Base-by-base conservation (phyloP, 1,140 invertebrate species). In the Caenorhabditis briggsae region DNA sequence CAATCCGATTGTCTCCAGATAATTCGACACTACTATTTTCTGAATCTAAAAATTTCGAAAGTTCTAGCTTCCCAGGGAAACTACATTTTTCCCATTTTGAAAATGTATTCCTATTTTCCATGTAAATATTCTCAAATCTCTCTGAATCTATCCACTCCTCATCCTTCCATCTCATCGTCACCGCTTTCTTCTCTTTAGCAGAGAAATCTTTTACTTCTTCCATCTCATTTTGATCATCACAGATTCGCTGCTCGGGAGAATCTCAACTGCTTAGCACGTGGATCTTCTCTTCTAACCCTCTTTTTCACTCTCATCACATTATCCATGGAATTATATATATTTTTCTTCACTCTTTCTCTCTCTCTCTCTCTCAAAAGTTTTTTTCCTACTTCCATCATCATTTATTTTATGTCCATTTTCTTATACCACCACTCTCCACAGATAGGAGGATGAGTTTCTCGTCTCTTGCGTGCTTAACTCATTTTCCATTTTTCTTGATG, bases 321-420 rank as follows among this genome's bases (percentile, higher is more conserved):
- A 70, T 70, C 64, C 64, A 70, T 70, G 64, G 64, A 70, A 70
- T 70, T 70, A 70, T 70, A 70, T 25, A 70, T 70, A 61, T 61
- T 12, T 61, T 70, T 70, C 61, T 64, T 70, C n/a, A 11, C 33
- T 3, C 33, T 33, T 2, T 33, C n/a, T 25, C 18, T 25, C 18
- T 18, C 33, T 33, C n/a, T 25, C 18, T 25, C 18, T 18, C 33
- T 12, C 41, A 14, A 2, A 7, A 14, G 43, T 70, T 70, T 48
- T 46, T 20, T 33, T 33, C 33, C 33, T 33, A 33, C 33, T 33
- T n/a, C 18, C 64, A 46, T 43, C 64, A 70, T 46, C 64, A 70
- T 70, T 41, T 70, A 25, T 70, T 18, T 70, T 70, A 46, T 46
- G 33, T 33, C 33, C 33, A 33, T 33, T 33, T 33, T 33, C 33